A percentile compares a stretch with the other conserved stretches of the same genome.
Conservation (phyloP, 2,888 invertebrate species). For the Pyrochroa serraticornis region DNA sequence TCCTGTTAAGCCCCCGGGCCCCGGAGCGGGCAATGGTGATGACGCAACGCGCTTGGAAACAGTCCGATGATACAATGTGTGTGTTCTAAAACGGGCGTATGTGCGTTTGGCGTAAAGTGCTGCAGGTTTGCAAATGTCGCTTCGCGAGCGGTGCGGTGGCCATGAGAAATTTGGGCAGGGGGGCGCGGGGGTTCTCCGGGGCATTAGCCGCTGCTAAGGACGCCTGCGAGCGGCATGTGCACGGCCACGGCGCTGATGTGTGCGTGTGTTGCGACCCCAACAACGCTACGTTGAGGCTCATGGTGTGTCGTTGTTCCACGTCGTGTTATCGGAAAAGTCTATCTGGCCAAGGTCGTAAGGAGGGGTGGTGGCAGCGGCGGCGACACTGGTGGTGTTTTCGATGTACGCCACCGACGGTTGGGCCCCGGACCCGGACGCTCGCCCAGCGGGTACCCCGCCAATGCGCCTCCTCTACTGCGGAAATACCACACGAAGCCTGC, state of each 20-base stretch:
- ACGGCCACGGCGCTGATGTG: constrained; percentile 54
- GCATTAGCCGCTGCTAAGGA: constrained; percentile 71
- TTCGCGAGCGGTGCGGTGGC: constrained; percentile 30
- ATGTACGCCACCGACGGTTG: constrained; percentile 21
- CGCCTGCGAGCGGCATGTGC: constrained; percentile 51
- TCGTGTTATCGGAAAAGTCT: constrained; percentile 24
- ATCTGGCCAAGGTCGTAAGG: constrained; percentile 34
- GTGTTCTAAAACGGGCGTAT: constrained; percentile 1
- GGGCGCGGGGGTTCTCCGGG: constrained; percentile 62
- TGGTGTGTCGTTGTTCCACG: constrained; percentile 10
- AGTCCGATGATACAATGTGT: neutral
- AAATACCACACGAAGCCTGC: no score
- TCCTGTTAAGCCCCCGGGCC: constrained; percentile 6
- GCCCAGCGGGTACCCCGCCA: no score
- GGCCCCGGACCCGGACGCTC: no score
- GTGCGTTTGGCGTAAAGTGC: constrained; percentile 14
- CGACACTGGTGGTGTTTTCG: constrained; percentile 37
- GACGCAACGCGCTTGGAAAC: constrained; percentile 5
- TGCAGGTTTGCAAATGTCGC: constrained; percentile 30
- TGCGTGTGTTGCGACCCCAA: constrained; percentile 48
- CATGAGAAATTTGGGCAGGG: constrained; percentile 43
- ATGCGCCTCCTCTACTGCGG: no score
- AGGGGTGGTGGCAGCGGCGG: constrained; percentile 25
- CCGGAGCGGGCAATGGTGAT: constrained; percentile 10
- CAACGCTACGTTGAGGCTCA: constrained; percentile 3